Evolutionary conservation across 2,797 vertebrate genomes (phyloP).

Genomic region (Carcharodon carcharias): DNA sequence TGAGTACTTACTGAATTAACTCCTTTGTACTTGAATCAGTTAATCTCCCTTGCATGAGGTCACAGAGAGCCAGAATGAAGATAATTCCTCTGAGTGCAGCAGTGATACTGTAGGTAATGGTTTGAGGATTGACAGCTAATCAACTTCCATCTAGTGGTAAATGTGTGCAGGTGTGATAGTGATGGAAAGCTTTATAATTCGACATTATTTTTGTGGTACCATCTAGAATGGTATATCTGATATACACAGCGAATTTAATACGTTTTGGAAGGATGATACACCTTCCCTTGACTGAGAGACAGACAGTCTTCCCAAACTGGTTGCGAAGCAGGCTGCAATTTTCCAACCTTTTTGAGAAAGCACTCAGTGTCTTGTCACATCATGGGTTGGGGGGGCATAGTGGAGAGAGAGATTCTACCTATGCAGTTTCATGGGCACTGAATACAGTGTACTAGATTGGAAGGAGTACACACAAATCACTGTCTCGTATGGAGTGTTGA

Average conservation of each 20-base stretch:
- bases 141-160: too few species aligned
- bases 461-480: not conserved
- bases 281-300: too few species aligned
- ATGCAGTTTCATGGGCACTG: not conserved
- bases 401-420: not conserved
- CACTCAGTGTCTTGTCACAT: not conserved
- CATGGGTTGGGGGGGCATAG: not conserved
- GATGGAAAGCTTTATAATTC: too few species aligned
- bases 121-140: too few species aligned
- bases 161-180: too few species aligned
- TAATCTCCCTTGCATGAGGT: not conserved
- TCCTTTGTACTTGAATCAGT: not conserved
- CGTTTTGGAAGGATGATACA: too few species aligned
- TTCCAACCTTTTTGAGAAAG: too few species aligned
- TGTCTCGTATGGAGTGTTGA: not conserved
- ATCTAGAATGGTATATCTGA: too few species aligned
- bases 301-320: too few species aligned
- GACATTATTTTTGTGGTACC: too few species aligned
- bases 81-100: not conserved
- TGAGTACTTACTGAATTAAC: not conserved
- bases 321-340: too few species aligned
- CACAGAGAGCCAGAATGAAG: not conserved
- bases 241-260: too few species aligned
- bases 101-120: not conserved
- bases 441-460: not conserved